Evolutionary conservation across 1,140 invertebrate species (phyloP).

Genomic region (Trinorchestia longiramus): DNA sequence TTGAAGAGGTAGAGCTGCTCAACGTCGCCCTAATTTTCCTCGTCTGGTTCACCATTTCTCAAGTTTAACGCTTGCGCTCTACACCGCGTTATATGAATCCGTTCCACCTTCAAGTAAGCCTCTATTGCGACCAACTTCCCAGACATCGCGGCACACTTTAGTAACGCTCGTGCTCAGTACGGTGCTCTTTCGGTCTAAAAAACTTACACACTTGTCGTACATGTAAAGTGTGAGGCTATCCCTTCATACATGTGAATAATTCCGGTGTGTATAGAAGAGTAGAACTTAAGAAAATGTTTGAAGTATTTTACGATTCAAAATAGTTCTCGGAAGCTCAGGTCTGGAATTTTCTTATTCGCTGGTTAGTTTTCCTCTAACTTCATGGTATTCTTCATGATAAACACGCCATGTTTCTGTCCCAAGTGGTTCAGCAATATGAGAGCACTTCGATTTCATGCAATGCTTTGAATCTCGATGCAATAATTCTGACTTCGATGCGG

Average conservation of each 20-base stretch:
- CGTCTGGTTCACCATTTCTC: background rate
- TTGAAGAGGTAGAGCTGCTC: background rate
- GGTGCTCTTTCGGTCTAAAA: background rate
- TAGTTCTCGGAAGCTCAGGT: background rate
- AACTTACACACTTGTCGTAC: background rate
- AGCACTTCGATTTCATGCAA: background rate
- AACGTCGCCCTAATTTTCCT: background rate
- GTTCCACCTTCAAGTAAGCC: background rate
- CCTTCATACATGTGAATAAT: background rate
- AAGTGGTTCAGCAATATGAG: background rate
- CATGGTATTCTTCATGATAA: background rate
- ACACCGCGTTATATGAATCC: background rate
- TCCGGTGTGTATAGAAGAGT: background rate
- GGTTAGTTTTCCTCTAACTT: background rate
- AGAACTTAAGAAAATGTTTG: background rate
- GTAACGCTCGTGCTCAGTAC: background rate
- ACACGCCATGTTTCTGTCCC: background rate
- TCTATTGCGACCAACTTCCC: background rate
- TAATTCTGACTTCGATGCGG: background rate
- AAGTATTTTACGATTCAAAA: background rate
- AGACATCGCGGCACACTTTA: background rate
- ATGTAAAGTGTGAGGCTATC: background rate
- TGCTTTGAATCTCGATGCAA: background rate
- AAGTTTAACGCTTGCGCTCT: background rate
- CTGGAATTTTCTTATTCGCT: background rate